Conservation (phyloP, 2,113 vertebrate species). For the Symphodus melops region DNA sequence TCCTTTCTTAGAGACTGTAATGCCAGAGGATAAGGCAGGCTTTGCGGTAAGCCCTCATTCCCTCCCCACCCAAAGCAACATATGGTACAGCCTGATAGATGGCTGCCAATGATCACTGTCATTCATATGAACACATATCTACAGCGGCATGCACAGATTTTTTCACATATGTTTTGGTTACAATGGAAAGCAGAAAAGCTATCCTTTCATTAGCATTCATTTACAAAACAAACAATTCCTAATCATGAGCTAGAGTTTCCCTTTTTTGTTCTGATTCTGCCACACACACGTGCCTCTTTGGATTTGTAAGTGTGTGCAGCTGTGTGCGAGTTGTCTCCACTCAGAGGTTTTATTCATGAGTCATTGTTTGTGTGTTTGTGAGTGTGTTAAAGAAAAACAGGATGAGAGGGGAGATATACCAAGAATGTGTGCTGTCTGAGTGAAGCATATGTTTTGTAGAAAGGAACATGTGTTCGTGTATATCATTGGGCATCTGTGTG, state of each 20-base stretch:
- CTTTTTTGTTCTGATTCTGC: constrained; percentile 8
- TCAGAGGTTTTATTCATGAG: constrained; percentile 55
- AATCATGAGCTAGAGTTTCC: constrained; percentile 12
- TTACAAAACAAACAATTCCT: constrained; percentile 32
- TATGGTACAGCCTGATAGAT: constrained; percentile 81
- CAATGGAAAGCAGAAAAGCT: constrained; percentile 2
- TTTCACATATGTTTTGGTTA: constrained; percentile 51
- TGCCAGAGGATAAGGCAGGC: constrained; percentile 85
- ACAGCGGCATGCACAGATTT: constrained; percentile 50
- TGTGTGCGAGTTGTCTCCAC: constrained; percentile 43
- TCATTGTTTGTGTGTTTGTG: constrained; percentile 57
- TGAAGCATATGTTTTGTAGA: constrained; percentile 43
- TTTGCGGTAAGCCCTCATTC: constrained; percentile 81
- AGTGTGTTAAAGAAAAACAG: constrained; percentile 37
- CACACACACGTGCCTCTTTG: constrained; percentile 21
- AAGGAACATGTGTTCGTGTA: constrained; percentile 25
- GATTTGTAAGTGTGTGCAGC: constrained; percentile 58
- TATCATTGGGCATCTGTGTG: not conserved
- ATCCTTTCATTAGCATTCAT: constrained; percentile 16
- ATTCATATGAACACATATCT: constrained; percentile 74
- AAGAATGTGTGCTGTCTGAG: constrained; percentile 44
- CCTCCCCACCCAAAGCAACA: constrained; percentile 78
- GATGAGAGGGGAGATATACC: constrained; percentile 32
- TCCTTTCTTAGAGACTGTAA: constrained; percentile 87
- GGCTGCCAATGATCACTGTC: constrained; percentile 70